Conservation (phyloP, 2,888 invertebrate genomes). For the Tinea pellionella region DNA sequence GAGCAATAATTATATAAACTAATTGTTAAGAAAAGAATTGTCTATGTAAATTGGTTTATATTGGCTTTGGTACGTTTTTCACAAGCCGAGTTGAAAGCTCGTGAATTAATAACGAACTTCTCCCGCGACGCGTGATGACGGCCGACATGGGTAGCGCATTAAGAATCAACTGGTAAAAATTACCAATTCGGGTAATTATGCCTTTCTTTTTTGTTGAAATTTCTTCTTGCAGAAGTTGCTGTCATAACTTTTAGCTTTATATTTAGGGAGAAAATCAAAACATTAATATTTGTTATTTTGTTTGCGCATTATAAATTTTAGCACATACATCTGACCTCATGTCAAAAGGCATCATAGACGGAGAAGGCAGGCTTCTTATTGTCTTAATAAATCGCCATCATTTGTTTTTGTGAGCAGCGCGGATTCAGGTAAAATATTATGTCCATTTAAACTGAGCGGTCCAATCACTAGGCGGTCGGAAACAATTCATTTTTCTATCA, state of each 20-base stretch:
- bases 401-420: constrained; percentile 48
- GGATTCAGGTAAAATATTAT: constrained; percentile 55
- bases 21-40: not conserved
- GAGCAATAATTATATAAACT: not conserved
- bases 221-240: not conserved
- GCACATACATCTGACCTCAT: not conserved
- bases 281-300: not conserved
- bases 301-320: not conserved
- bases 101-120: constrained; percentile 67
- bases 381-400: constrained; percentile 33
- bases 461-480: constrained; percentile 53
- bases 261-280: not conserved
- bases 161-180: constrained; percentile 46
- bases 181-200: constrained; percentile 26
- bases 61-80: not conserved
- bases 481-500: not conserved
- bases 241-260: not conserved
- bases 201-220: not conserved
- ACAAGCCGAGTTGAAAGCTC: constrained; percentile 15
- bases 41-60: not conserved
- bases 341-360: not conserved
- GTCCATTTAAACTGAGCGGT: constrained; percentile 56
- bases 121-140: constrained; percentile 66
- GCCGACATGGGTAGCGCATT: constrained; percentile 68
- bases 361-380: not conserved